Conservation (phyloP, 1,140 invertebrate species). For the Brachionus sp. region DNA sequence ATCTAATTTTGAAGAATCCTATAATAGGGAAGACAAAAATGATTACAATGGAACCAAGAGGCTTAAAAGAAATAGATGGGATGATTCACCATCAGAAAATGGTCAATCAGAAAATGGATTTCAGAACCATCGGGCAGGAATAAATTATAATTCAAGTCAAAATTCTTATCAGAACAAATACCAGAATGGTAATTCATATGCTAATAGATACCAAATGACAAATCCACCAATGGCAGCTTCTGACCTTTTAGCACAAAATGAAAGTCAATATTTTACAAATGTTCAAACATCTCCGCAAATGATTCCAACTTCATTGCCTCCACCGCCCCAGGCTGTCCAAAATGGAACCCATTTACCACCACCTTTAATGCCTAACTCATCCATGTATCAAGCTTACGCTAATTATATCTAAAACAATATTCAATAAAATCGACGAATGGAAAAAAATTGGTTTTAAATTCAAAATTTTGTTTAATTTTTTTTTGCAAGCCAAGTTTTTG, state of each 20-base stretch:
- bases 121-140: neutral
- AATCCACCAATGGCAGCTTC: neutral
- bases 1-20: neutral
- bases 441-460: constrained; percentile 1
- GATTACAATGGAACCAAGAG: neutral
- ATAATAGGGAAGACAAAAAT: neutral
- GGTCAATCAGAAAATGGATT: neutral
- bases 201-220: neutral
- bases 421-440: neutral
- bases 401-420: neutral
- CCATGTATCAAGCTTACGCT: neutral
- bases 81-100: neutral
- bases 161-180: neutral
- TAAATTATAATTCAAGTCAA: neutral
- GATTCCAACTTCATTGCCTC: neutral
- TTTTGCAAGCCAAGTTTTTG: neutral
- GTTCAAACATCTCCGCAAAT: neutral
- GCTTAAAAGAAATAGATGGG: constrained; percentile 23
- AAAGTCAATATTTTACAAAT: neutral
- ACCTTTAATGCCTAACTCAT: neutral
- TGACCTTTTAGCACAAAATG: neutral
- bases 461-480: neutral
- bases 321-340: neutral
- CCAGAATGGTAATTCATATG: constrained; percentile 7
- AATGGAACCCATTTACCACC: neutral